Percentiles rank a stretch among this genome's conserved stretches.
phyloP scores from a whole-genome alignment of 2,888 invertebrate species.

The Biston stratarius region DNA sequence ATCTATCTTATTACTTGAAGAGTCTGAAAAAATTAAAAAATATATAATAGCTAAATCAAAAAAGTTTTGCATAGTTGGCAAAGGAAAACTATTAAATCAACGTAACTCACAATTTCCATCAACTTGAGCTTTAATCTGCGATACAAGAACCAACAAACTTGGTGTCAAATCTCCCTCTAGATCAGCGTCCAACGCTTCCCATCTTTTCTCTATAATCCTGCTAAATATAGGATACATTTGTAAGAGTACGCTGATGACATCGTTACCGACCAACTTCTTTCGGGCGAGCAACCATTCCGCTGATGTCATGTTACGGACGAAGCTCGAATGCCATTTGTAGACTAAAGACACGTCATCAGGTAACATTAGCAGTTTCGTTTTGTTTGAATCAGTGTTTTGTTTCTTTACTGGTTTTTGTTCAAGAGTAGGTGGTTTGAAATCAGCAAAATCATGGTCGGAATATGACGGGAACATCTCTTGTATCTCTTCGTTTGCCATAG shows the following conservation, averaged over 20 bases:
- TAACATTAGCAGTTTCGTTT: conserved; percentile 69
- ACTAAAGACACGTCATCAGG: conserved; percentile 87
- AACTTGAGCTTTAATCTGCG: conserved; percentile 81
- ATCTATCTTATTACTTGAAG: conserved; percentile 79
- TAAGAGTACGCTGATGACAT: conserved; percentile 79
- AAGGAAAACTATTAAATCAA: not conserved
- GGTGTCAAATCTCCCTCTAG: conserved; percentile 84
- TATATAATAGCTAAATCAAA: not conserved
- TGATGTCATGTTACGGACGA: conserved; percentile 85
- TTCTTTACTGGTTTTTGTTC: conserved; percentile 78
- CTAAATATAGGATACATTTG: conserved; percentile 88
- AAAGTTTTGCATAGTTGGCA: not conserved
- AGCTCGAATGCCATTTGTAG: conserved; percentile 87
- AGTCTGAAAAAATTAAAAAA: conserved; percentile 52
- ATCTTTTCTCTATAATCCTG: conserved; percentile 80
- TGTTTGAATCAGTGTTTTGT: conserved; percentile 52
- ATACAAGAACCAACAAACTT: conserved; percentile 86
- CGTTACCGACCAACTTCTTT: conserved; percentile 73
- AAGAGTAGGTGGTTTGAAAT: conserved; percentile 85
- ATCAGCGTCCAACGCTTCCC: conserved; percentile 82
- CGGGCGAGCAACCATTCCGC: conserved; percentile 87
- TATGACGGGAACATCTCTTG: conserved; percentile 90
- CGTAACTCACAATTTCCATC: conserved; percentile 71
- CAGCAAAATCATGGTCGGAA: conserved; percentile 89
- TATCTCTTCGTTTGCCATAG: conserved; percentile 88